These are phyloP conservation scores for Xiphydria camelus DNA, from an alignment of 2,888 invertebrate genomes.

Conservation along the genomic window DNA sequence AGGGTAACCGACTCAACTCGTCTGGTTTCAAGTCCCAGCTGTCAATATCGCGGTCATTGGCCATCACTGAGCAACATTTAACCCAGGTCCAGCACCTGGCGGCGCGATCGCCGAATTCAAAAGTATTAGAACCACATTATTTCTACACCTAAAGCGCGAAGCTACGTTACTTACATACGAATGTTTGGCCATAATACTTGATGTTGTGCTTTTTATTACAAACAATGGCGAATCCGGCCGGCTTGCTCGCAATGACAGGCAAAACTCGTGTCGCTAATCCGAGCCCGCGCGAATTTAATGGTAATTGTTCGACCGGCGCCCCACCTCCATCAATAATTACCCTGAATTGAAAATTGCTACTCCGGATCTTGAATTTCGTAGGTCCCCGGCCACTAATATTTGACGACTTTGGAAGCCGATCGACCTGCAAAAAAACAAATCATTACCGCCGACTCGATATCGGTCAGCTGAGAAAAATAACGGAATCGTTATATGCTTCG, in stretches of 20 bases:
- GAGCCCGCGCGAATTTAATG: slow-evolving; percentile 5
- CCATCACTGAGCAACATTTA: slow-evolving; percentile 31
- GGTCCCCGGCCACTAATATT: slow-evolving; percentile 15
- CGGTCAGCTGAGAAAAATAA: too few relatives aligned
- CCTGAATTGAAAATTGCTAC: slow-evolving; percentile 10
- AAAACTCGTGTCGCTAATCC: too few relatives aligned
- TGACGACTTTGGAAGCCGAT: slow-evolving; percentile 17
- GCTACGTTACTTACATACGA: slow-evolving; percentile 21
- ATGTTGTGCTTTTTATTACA: slow-evolving; percentile 23
- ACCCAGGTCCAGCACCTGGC: slow-evolving; percentile 24
- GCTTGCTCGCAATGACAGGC: too few relatives aligned
- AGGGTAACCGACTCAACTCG: slow-evolving; percentile 4
- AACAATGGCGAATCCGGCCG: slow-evolving; percentile 26
- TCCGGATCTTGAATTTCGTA: slow-evolving; percentile 19
- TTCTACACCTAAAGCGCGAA: not conserved
- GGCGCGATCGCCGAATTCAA: slow-evolving; percentile 7
- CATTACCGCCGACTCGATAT: too few relatives aligned
- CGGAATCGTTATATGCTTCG: too few relatives aligned
- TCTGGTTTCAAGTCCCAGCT: slow-evolving; percentile 30
- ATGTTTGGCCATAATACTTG: slow-evolving; percentile 31
- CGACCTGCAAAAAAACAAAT: slow-evolving; percentile 17
- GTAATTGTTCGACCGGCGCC: slow-evolving; percentile 4
- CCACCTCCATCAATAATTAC: slow-evolving; percentile 8
- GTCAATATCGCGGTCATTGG: slow-evolving; percentile 36
- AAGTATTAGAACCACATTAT: not conserved